Percentiles rank a stretch among this genome's conserved stretches.
Conservation (phyloP, 2,113 vertebrate genomes). For the Dromaius novaehollandiae region DNA sequence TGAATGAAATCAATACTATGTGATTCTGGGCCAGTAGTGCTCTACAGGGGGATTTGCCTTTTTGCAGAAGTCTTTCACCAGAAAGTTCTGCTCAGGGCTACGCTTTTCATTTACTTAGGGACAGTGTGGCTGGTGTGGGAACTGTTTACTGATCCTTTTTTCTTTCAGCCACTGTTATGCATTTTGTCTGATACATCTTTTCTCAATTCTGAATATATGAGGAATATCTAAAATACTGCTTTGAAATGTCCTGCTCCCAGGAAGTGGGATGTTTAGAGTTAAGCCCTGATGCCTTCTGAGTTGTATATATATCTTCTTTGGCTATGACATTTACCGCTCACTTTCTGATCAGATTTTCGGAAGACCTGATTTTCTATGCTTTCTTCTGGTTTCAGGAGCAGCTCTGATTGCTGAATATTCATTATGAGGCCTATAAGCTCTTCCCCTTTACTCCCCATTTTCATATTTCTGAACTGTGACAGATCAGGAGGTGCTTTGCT, state of each 20-base stretch:
- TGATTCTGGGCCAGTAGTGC: not conserved
- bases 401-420: not conserved
- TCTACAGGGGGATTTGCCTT: not conserved
- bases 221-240: not conserved
- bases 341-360: not conserved
- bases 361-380: not conserved
- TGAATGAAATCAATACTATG: not conserved
- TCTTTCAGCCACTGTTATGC: not conserved
- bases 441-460: not conserved
- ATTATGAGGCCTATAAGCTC: not conserved
- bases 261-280: not conserved
- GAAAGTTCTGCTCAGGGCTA: not conserved
- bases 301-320: not conserved
- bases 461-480: not conserved
- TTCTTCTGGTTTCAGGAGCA: not conserved
- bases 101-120: not conserved
- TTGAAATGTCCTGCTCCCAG: not conserved
- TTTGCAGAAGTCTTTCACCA: not conserved
- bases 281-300: not conserved
- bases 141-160: not conserved
- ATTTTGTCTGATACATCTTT: not conserved
- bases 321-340: not conserved
- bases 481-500: not conserved
- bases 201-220: not conserved
- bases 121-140: not conserved